Evolutionary conservation across 2,797 vertebrate genomes (phyloP), one percentile per base, ranked within the genome.

Genomic region (Notamacropus eugenii): DNA sequence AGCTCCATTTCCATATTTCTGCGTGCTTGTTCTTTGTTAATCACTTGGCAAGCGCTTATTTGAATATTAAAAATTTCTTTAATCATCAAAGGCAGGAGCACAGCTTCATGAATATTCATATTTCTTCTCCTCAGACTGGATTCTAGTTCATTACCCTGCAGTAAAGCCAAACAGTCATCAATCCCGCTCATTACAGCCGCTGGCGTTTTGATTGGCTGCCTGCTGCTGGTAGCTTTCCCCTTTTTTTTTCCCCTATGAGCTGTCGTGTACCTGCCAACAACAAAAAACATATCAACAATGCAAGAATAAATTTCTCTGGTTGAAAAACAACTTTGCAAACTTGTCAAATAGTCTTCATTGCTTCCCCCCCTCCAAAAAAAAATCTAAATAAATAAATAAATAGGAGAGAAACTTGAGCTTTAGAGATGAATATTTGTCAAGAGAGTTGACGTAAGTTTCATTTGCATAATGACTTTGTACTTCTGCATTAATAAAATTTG

Each of bases 401-500:
- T 92, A 98, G 98, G 98, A 98, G 98, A 98, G 98, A 99, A 99
- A 99, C 99, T 99, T 99, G 99, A 99, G 99, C 99, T 99, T 99
- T 98, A 99, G 99, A 99, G 99, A 99, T 99, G 99, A 99, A 99
- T 99, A 99, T 99, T 99, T 99, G 99, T 99, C 99, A 99, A 99
- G 99, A 99, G 99, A 99, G 99, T 99, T 99, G 99, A 99, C 99
- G 99, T 99, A 99, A 99, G 99, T 99, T 99, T 99, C 98, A 99
- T 99, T 99, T 99, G 99, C 99, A 99, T 99, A 99, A 99, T 99
- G 99, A 99, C 99, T 99, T 99, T 99, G 99, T 99, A 99, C 99
- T 99, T 99, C 99, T 99, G 99, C 99, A 99, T 99, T 99, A 99
- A 99, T 99, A 99, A 99, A 99, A 99, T 99, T 99, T 99, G 99